Base-by-base conservation (phyloP, 2,797 vertebrate genomes). In the Peromyscus eremicus region DNA sequence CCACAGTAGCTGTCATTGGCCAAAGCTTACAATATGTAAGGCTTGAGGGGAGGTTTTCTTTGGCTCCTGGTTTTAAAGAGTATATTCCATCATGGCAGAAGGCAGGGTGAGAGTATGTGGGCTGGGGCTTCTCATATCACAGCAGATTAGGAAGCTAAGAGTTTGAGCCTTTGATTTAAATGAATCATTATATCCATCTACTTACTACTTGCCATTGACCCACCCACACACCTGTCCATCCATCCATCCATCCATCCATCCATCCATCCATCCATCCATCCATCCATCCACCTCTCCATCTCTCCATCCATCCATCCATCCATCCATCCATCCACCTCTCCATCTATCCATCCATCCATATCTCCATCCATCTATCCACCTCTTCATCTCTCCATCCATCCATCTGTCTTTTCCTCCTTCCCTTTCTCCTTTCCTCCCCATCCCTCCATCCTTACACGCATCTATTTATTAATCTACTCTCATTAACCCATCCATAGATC, bases 261-360 rank as follows among this genome's bases (percentile, higher is more conserved):
- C 70, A 25, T 25, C 29, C 6, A 17, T 29, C 40, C 21, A 27
- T 12, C 32, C 17, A 14, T 2, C 5, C 12, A 82, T 4, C 23
- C 13, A 71, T 25, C 46, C 0, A 4, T 5, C 27, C 11, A 52
- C 0, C 14, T 5, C 25, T 6, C 25, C 8, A 19, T 11, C 37
- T 6, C 10, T 1, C n/a, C 7, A 27, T 71, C 34, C 34, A 55
- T 37, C 4, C 34, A 14, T 27, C 55, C 19, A 23, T 43, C 17
- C 46, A 43, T 17, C 60, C 1, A n/a, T 6, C 32, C 14, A 29
- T 49, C 43, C 23, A 37, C 40, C 46, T 6, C 16, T 13, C 29
- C 29, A 52, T 5, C 77, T 1, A 52, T n/a, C 6, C 23, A 55
- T 10, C 29, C 29, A 77, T 9, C 6, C 25, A 43, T 6, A 12